Conservation (phyloP, 2,888 invertebrate species). For the Coleophora deauratella region DNA sequence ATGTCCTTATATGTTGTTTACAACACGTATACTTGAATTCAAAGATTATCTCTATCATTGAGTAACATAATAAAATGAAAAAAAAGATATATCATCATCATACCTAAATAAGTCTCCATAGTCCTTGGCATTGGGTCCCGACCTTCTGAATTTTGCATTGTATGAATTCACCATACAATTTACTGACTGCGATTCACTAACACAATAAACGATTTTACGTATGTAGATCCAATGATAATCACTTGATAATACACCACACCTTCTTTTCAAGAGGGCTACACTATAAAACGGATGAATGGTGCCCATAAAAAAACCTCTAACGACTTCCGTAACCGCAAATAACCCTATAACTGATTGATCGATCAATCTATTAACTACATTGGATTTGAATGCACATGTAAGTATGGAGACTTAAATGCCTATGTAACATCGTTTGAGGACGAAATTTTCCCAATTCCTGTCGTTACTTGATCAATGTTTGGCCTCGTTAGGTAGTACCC, state of each 20-base stretch:
- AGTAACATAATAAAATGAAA: no score
- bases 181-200: slow-evolving; percentile 39
- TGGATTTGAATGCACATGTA: no score
- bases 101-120: background rate
- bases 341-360: slow-evolving; percentile 4
- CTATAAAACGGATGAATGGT: slow-evolving; percentile 36
- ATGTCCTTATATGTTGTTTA: no score
- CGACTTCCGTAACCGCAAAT: slow-evolving; percentile 42
- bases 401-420: no score
- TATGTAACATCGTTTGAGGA: no score
- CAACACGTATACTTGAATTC: no score
- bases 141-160: slow-evolving; percentile 29
- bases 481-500: no score
- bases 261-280: slow-evolving; percentile 31
- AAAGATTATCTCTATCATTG: no score
- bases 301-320: slow-evolving; percentile 38
- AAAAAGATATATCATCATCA: no score
- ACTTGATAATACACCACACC: slow-evolving; percentile 47
- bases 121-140: slow-evolving; percentile 56
- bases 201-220: slow-evolving; percentile 53
- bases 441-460: no score
- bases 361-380: background rate
- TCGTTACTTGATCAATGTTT: no score
- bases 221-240: slow-evolving; percentile 56
- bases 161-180: slow-evolving; percentile 32